Evolutionary conservation across 2,113 vertebrate genomes (phyloP).

Genomic region (Mesocricetus auratus): DNA sequence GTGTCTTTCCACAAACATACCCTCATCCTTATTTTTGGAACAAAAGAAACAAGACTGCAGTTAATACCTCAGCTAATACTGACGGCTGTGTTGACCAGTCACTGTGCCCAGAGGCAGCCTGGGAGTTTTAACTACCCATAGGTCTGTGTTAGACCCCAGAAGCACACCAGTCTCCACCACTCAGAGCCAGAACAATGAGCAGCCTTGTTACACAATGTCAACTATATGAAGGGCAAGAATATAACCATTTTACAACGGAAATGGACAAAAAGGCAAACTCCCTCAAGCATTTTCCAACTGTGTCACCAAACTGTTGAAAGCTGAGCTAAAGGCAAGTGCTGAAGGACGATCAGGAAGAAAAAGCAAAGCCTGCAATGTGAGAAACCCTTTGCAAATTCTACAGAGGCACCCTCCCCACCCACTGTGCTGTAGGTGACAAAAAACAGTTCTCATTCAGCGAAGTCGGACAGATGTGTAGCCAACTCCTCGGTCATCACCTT

Average conservation of each 20-base stretch:
- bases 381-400: constrained; percentile 42
- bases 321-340: constrained; percentile 38
- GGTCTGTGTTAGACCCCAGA: not conserved
- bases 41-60: not conserved
- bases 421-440: constrained; percentile 10
- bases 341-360: constrained; percentile 28
- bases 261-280: constrained; percentile 54
- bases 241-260: constrained; percentile 65
- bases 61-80: not conserved
- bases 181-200: not conserved
- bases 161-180: not conserved
- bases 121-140: not conserved
- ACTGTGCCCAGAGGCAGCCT: not conserved
- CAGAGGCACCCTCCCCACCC: not conserved
- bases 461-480: not conserved
- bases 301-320: constrained; percentile 69
- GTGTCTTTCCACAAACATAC: not conserved
- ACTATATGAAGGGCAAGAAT: not conserved
- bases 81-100: not conserved
- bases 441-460: not conserved
- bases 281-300: constrained; percentile 64
- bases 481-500: not conserved
- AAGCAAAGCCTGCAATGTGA: constrained; percentile 39
- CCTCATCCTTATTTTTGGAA: not conserved
- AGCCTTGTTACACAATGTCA: not conserved